Base-by-base conservation (phyloP, 2,113 vertebrate genomes). In the Odontesthes bonariensis region DNA sequence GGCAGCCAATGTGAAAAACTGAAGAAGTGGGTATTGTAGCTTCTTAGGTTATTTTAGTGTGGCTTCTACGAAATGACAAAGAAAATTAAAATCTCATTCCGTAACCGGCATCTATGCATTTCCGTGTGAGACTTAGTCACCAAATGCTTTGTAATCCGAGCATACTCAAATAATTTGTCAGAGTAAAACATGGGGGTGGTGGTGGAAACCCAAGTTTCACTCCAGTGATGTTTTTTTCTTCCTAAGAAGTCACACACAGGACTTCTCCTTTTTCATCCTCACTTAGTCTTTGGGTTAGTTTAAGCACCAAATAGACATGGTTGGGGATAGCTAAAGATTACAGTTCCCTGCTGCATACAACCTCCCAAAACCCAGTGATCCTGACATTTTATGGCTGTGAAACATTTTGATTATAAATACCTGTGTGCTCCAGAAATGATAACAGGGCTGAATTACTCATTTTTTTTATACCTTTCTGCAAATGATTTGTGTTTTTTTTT, bases 1-100 rank as follows among this genome's bases (percentile, higher is more conserved):
- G 72, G 72, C 81, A 85, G 77, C 77, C 86, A 81, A 86, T 87
- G 83, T 88, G 77, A 84, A 86, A 84, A 74, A 78, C 70, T 52
- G 3, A 58, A 69, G 73, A 81, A 83, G 67, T 77, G 63, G 73
- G 47, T 64, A 79, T 83, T 67, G 79, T 55, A 53, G 59, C 69
- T 83, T 83, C 66, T 59, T 56, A 75, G 71, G 70, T 57, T 49
- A 7, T 58, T 87, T 66, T 42, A 55, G 38, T 12, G 27, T 77
- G 46, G 73, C 69, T 85, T 78, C 82, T 73, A 61, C 56, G 47
- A 84, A 75, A 59, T 55, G 57, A 81, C 79, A 69, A 83, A 70
- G 69, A 63, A 72, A 83, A 81, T 61, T 32, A 4, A 47, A 58
- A 22, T 55, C 42, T 47, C 54, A 57, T 38, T 8, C 19, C 11